These are phyloP conservation scores for Netelia melanura DNA, from an alignment of 2,888 invertebrate genomes.

Conservation along the genomic window DNA sequence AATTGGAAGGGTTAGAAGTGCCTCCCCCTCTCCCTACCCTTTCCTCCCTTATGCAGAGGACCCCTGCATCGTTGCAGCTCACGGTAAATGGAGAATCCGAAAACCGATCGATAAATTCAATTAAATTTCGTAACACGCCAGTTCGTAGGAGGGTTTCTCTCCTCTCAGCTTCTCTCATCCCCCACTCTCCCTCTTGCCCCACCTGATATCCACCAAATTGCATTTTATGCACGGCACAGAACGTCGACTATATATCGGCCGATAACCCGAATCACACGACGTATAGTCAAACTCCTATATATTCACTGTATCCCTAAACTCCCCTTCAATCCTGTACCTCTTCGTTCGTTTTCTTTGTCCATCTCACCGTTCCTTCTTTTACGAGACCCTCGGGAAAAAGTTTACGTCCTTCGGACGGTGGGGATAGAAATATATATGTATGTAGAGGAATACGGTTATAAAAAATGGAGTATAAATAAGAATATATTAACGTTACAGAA, in stretches of 20 bases:
- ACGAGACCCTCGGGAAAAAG: neutral
- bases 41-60: conserved; percentile 33
- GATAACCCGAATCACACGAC: conserved; percentile 55
- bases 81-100: conserved; percentile 75
- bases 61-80: conserved; percentile 32
- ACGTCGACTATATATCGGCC: conserved; percentile 58
- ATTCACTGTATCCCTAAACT: neutral
- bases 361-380: neutral
- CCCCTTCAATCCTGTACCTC: neutral
- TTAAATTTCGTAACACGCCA: conserved; percentile 82
- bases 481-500: conserved; percentile 32
- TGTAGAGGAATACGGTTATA: neutral
- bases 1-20: conserved; percentile 45
- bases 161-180: conserved; percentile 19
- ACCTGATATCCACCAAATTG: conserved; percentile 78
- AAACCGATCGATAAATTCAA: conserved; percentile 84
- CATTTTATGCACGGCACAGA: conserved; percentile 76
- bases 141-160: conserved; percentile 55
- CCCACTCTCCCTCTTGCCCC: conserved; percentile 62
- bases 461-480: conserved; percentile 26
- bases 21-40: neutral
- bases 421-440: neutral
- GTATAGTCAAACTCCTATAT: conserved; percentile 29
- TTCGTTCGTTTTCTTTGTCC: conserved; percentile 21
- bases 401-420: conserved; percentile 5